Conservation (phyloP, 2,113 vertebrate genomes). For the Megaleporinus macrocephalus region DNA sequence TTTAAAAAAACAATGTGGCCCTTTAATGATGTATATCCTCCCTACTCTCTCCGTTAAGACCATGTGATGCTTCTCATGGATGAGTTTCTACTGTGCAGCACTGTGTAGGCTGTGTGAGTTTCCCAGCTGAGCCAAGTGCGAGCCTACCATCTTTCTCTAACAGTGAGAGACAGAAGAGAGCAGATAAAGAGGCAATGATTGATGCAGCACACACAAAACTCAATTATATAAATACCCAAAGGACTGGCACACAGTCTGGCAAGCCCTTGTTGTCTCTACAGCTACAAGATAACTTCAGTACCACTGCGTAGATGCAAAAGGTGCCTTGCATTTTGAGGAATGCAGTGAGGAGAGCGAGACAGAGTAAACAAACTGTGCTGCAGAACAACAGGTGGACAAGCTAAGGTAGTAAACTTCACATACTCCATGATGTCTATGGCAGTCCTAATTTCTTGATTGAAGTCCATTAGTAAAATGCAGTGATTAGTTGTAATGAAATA, state of each 20-base stretch:
- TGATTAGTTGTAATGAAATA: too few relatives aligned
- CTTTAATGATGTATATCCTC: too few relatives aligned
- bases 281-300: neutral
- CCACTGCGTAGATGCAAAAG: neutral
- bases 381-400: neutral
- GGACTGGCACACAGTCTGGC: slow-evolving; percentile 31
- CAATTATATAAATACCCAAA: slow-evolving; percentile 36
- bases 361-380: neutral
- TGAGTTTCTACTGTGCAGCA: neutral
- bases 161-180: neutral
- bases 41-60: neutral
- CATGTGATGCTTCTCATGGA: neutral
- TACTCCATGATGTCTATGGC: neutral
- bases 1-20: too few relatives aligned
- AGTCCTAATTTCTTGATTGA: neutral
- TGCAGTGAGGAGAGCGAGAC: neutral
- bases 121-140: neutral
- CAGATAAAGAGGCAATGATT: slow-evolving; percentile 50
- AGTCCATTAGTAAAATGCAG: too few relatives aligned
- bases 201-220: slow-evolving; percentile 34
- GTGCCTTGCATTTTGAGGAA: neutral
- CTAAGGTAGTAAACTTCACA: neutral
- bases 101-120: too few relatives aligned
- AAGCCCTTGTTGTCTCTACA: slow-evolving; percentile 1
- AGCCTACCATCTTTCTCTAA: slow-evolving; percentile 6